Base-by-base conservation (phyloP, 2,888 invertebrate genomes). In the Xanthorhoe spadicearia region DNA sequence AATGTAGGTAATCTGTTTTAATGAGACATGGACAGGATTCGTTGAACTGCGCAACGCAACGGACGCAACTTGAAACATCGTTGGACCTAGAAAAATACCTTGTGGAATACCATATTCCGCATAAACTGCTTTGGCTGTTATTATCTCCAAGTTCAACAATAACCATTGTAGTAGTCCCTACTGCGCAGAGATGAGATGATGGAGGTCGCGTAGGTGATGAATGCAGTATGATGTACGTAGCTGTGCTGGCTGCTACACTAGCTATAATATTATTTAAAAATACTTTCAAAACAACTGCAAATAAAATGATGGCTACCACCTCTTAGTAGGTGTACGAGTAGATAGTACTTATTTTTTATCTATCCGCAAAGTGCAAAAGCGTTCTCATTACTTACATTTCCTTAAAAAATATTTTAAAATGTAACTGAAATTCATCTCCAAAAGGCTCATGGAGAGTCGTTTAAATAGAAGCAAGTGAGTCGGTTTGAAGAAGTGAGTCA, bases 401-500 rank as follows among this genome's bases (percentile, higher is more conserved):
- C 13, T 43, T 43, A 13, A 43, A 43, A 43, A 43, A 38, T 2
- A 2, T 13, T 43, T 43, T 43, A 3, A 43, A 43, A 43, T 43
- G 38, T 43, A 43, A 43, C 38, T 43, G 13, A 13, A 43, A 43
- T 43, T 43, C 10, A 43, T 13, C 38, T 43, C 38, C 38, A 43
- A 43, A 43, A 43, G 38, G 3, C 38, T 43, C 38, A 13, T 43
- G 10, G 48, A n/a, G 61, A 56, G 38, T 50, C 38, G 13, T 46
- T 35, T 48, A 49, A 57, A 52, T 53, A 64, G 28, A 59, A 59
- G 43, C 38, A 50, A 56, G 56, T 62, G 56, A 23, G 56, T 54
- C 1, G 46, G 38, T 43, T 38, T 38, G 13, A 55, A 55, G 54
- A 71, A 74, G 57, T 71, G 73, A 83, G 83, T 79, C 81, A 88